Conservation (phyloP, 2,797 vertebrate species). For the Cebuella pygmaea region DNA sequence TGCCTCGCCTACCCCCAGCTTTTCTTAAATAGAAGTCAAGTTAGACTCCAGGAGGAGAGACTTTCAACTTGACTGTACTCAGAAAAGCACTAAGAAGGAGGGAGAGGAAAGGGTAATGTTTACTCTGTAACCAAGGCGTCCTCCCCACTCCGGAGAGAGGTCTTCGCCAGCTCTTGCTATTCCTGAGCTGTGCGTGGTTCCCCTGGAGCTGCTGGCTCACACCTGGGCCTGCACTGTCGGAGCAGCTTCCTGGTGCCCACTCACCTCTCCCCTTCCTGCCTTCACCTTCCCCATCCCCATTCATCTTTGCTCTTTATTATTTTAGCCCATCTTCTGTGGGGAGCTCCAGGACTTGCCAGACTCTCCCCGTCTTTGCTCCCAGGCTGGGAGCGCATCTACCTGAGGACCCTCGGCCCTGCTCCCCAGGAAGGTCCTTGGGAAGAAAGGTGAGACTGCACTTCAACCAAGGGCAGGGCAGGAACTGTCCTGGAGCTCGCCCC, state of each 20-base stretch:
- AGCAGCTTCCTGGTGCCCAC: not conserved
- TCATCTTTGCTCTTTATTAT: not conserved
- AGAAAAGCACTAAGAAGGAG: not conserved
- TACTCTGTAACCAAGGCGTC: constrained; percentile 12
- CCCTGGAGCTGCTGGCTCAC: not conserved
- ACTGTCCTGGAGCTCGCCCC: accelerated
- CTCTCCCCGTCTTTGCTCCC: too few species aligned
- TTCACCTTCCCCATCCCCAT: not conserved
- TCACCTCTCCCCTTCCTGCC: not conserved
- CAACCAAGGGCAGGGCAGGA: not conserved
- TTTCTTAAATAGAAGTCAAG: not conserved
- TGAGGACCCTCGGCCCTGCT: accelerated
- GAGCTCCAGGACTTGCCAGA: accelerated
- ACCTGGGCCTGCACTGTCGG: not conserved
- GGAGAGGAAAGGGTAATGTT: not conserved
- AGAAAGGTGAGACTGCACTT: accelerated
- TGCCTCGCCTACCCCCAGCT: not conserved
- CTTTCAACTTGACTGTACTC: constrained; percentile 29
- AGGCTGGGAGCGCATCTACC: accelerated
- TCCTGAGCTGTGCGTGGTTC: not conserved
- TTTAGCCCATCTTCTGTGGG: not conserved
- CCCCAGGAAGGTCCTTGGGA: not conserved
- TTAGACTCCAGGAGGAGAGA: not conserved
- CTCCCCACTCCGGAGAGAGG: not conserved
- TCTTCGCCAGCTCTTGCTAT: not conserved